Evolutionary conservation across 2,888 invertebrate species (phyloP).

Genomic region (Pinctada fucata): DNA sequence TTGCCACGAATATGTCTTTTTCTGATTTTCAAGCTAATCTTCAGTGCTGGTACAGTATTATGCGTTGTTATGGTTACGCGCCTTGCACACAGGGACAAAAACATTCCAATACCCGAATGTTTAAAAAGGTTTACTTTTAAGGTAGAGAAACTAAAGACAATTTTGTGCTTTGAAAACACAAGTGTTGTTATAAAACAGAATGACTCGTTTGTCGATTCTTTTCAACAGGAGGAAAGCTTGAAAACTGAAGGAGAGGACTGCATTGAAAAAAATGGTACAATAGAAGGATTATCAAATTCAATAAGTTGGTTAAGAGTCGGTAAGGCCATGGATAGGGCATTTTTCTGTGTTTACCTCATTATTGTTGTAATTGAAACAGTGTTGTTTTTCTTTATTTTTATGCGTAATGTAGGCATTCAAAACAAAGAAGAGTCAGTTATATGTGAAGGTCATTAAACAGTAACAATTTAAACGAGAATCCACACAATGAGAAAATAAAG

Average conservation of each 20-base stretch:
- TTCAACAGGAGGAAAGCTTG: background rate
- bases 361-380: background rate
- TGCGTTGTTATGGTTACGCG: background rate
- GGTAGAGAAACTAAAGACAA: background rate
- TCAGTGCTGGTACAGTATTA: constrained; percentile 3
- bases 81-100: background rate
- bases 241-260: background rate
- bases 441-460: too few species aligned
- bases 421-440: too few species aligned
- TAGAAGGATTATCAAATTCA: background rate
- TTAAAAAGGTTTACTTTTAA: background rate
- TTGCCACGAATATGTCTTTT: constrained; percentile 9
- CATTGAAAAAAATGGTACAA: background rate
- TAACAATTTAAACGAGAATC: too few species aligned
- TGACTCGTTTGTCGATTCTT: too few species aligned
- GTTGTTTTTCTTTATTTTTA: background rate
- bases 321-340: background rate
- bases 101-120: background rate
- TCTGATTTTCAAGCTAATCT: constrained; percentile 3
- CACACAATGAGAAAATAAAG: too few species aligned
- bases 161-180: background rate
- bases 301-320: background rate
- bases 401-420: too few species aligned
- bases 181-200: background rate
- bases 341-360: background rate